Base-by-base conservation (phyloP, 1,140 invertebrate genomes). In the Drosophila micromelanica region DNA sequence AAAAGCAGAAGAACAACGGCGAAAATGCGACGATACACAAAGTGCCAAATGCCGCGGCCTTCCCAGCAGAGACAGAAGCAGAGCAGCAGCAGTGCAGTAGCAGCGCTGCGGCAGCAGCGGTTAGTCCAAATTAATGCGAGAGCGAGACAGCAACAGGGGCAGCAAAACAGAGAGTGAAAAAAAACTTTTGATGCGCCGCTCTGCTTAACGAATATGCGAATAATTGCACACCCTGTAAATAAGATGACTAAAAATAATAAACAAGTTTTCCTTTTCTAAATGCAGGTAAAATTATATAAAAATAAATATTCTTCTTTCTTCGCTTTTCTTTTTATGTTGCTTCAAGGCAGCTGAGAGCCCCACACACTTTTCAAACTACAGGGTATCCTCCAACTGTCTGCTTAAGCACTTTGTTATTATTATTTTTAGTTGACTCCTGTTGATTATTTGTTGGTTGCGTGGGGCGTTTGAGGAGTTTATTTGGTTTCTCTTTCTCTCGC, bases 381-480 rank as follows among this genome's bases (percentile, higher is more conserved):
- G 49, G 30, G 49, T 17, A 52, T 52, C 8, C 32, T 9, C 5
- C 2, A 52, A 9, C 32, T 11, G 27, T 9, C 12, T 13, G 45
- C 5, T 27, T 23, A 27, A 27, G 45, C 12, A 51, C 30, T 62
- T 45, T 52, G 48, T 43, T 74, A 38, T 59, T 70, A 27, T 23
- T 61, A 38, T 46, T 57, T 23, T 23, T 52, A 35, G 32, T 40
- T 60, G 27, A 46, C 40, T 72, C 52, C 20, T 62, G 45, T 70
- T 74, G 64, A 79, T 80, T 79, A 79, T 80, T 56, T 75, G 79
- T 71, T 45, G 61, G 52, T 30, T 1, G 46, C 12, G 20, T 23
- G 20, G 42, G 11, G 3, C 20, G n/a, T 37, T 13, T n/a, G 74
- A 20, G 57, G 30, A n/a, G 42, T 40, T 46, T 20, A 42, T 48